Conservation (phyloP, 2,797 vertebrate species). For the Ctenopoma kingsleyae region DNA sequence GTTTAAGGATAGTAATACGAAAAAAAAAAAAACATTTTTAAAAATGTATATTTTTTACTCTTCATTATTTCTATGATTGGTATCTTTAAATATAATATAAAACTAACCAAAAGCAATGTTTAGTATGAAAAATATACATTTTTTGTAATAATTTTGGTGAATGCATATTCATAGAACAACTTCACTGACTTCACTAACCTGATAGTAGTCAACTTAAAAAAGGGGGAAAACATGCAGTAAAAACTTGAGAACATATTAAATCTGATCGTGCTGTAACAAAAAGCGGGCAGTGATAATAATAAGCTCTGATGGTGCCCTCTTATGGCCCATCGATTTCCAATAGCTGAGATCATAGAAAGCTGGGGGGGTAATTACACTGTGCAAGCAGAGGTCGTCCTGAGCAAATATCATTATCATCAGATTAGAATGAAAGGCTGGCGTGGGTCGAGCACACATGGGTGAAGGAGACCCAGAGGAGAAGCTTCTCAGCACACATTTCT, state of each 20-base stretch:
- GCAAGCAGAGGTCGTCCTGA: constrained; percentile 84
- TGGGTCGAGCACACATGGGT: constrained; percentile 57
- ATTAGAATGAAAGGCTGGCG: constrained; percentile 83
- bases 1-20: not conserved
- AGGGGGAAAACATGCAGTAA: constrained; percentile 49
- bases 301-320: constrained; percentile 82
- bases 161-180: not conserved
- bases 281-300: constrained; percentile 82
- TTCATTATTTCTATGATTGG: not conserved
- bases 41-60: not conserved
- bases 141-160: not conserved
- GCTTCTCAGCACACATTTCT: constrained; percentile 43
- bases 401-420: constrained; percentile 87
- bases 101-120: not conserved
- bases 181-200: not conserved
- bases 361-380: constrained; percentile 84
- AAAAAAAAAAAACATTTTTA: not conserved
- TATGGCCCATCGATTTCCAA: constrained; percentile 86
- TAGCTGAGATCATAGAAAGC: constrained; percentile 83
- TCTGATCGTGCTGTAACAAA: constrained; percentile 76
- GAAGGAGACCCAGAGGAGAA: constrained; percentile 78
- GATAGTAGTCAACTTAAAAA: constrained; percentile 32
- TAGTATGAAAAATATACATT: not conserved
- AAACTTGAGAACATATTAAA: constrained; percentile 75
- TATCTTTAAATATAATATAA: not conserved